phyloP scores from a whole-genome alignment of 2,797 vertebrate species.

The Onychomys torridus region DNA sequence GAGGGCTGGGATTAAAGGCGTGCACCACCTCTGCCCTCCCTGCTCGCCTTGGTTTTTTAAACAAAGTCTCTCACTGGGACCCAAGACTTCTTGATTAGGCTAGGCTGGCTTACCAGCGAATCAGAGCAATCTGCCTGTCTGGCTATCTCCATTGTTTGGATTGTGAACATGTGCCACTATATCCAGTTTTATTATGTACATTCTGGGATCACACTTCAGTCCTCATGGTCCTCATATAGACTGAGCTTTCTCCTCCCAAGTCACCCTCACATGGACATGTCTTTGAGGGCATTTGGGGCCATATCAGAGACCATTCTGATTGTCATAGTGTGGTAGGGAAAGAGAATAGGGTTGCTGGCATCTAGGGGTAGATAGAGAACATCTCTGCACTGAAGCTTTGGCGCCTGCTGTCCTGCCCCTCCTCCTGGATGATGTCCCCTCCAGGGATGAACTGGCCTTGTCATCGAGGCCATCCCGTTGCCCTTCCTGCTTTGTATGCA shows the following conservation, averaged over 20 bases:
- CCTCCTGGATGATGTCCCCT: background rate
- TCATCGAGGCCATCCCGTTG: too few relatives aligned
- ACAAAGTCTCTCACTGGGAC: background rate
- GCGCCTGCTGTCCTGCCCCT: too few relatives aligned
- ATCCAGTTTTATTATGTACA: background rate
- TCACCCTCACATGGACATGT: background rate
- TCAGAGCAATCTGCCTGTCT: background rate
- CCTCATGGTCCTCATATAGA: background rate
- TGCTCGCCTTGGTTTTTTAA: background rate
- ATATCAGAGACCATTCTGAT: background rate
- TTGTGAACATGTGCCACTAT: background rate
- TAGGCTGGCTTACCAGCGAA: background rate
- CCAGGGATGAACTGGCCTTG: rapidly evolving
- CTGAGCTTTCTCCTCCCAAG: background rate
- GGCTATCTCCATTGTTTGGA: too few relatives aligned
- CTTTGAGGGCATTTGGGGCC: background rate
- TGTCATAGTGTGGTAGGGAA: background rate
- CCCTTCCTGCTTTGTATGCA: background rate
- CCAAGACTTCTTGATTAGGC: background rate
- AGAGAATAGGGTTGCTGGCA: background rate
- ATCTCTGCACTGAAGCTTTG: too few relatives aligned
- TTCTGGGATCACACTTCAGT: background rate
- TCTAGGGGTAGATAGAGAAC: background rate
- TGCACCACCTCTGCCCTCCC: too few relatives aligned
- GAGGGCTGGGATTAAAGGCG: too few relatives aligned